Conservation (phyloP, 1,140 invertebrate genomes). For the Anthonomus grandis region DNA sequence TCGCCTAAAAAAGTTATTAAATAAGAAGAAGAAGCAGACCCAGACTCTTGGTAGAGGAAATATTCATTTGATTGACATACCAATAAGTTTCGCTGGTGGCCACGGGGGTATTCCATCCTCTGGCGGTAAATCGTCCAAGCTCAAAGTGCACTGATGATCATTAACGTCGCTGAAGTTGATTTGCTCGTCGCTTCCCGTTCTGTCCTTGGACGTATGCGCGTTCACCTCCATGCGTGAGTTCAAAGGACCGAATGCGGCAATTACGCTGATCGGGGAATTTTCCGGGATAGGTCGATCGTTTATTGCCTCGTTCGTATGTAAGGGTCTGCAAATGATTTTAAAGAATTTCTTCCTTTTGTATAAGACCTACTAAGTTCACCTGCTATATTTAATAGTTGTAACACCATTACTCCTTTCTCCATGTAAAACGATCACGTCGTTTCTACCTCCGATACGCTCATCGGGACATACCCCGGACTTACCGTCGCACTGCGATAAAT, state of each 20-base stretch:
- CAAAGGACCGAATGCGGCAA: constrained; percentile 84
- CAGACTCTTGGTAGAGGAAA: not conserved
- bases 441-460: constrained; percentile 71
- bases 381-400: constrained; percentile 64
- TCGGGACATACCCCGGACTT: constrained; percentile 83
- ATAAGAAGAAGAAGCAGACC: not conserved
- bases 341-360: constrained; percentile 4
- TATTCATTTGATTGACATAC: constrained; percentile 37
- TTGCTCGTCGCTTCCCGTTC: constrained; percentile 68
- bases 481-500: constrained; percentile 78
- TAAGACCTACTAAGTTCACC: constrained; percentile 8
- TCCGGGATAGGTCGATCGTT: constrained; percentile 67
- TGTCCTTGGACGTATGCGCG: constrained; percentile 71
- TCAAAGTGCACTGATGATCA: constrained; percentile 40
- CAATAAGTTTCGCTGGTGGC: constrained; percentile 59
- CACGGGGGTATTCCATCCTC: constrained; percentile 61
- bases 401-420: constrained; percentile 75
- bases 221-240: constrained; percentile 78
- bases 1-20: constrained; percentile 46
- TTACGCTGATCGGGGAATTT: constrained; percentile 64
- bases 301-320: constrained; percentile 69
- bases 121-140: constrained; percentile 50
- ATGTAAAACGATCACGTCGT: constrained; percentile 70
- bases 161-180: constrained; percentile 65
- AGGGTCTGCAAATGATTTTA: constrained; percentile 55